phyloP scores from a whole-genome alignment of 2,113 vertebrate genomes.

The Alligator mississippiensis region DNA sequence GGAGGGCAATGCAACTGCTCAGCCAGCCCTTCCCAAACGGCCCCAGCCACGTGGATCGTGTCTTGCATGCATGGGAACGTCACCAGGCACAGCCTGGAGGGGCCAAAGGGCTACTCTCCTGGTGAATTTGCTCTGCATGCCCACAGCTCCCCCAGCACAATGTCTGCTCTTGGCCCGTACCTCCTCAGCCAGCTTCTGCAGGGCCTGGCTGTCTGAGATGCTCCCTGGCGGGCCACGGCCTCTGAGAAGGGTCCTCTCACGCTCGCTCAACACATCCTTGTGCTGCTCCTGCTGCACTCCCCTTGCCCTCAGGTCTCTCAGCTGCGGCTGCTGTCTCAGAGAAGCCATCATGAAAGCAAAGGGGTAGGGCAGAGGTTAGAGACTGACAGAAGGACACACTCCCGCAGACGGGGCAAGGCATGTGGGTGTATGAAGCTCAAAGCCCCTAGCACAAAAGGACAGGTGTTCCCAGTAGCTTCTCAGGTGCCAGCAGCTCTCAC shows the following conservation, averaged over 20 bases:
- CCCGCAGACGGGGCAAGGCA: too few relatives aligned
- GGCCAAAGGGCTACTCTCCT: too few relatives aligned
- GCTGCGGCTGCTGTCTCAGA: not conserved
- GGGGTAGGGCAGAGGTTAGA: not conserved
- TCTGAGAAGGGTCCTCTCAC: not conserved
- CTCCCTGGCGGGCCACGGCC: not conserved
- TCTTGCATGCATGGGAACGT: too few relatives aligned
- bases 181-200: slow-evolving; percentile 74
- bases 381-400: not conserved
- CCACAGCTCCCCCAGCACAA: not conserved
- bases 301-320: not conserved
- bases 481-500: not conserved
- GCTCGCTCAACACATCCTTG: not conserved
- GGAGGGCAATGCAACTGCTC: too few relatives aligned
- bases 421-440: not conserved
- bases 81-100: too few relatives aligned
- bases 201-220: slow-evolving; percentile 34
- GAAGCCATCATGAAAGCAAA: not conserved
- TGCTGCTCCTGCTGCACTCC: not conserved
- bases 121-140: too few relatives aligned
- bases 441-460: not conserved
- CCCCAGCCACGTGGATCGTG: too few relatives aligned
- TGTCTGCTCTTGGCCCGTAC: slow-evolving; percentile 11
- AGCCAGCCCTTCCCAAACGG: too few relatives aligned
- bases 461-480: too few relatives aligned